phyloP scores from a whole-genome alignment of 2,113 vertebrate species.

The Origma solitaria region DNA sequence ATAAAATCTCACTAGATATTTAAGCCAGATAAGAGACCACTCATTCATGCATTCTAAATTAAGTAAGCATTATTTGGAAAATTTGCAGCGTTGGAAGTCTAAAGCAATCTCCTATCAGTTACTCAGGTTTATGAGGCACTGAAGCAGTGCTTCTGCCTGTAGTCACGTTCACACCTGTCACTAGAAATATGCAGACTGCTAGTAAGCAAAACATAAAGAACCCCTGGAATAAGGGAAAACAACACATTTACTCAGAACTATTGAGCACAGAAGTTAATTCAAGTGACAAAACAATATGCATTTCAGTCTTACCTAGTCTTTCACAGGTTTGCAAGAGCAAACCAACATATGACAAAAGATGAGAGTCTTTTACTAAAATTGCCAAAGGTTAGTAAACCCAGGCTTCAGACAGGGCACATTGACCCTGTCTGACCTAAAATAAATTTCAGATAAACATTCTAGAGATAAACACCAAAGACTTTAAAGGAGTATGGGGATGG shows the following conservation, averaged over 20 bases:
- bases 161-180: neutral
- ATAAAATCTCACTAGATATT: neutral
- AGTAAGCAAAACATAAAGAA: neutral
- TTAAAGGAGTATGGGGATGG: neutral
- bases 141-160: neutral
- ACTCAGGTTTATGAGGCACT: neutral
- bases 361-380: neutral
- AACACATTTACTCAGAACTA: neutral
- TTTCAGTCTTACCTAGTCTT: neutral
- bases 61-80: neutral
- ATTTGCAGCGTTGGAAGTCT: neutral
- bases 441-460: neutral
- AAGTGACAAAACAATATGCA: neutral
- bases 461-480: conserved; percentile 24
- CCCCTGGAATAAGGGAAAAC: neutral
- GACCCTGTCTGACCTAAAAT: neutral
- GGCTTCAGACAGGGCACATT: neutral
- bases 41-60: neutral
- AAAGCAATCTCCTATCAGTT: neutral
- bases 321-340: neutral
- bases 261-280: neutral
- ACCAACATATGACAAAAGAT: neutral
- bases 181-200: neutral
- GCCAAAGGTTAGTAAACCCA: neutral
- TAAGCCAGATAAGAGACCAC: neutral